phyloP scores from a whole-genome alignment of 2,113 vertebrate genomes.

The Phodopus roborovskii region DNA sequence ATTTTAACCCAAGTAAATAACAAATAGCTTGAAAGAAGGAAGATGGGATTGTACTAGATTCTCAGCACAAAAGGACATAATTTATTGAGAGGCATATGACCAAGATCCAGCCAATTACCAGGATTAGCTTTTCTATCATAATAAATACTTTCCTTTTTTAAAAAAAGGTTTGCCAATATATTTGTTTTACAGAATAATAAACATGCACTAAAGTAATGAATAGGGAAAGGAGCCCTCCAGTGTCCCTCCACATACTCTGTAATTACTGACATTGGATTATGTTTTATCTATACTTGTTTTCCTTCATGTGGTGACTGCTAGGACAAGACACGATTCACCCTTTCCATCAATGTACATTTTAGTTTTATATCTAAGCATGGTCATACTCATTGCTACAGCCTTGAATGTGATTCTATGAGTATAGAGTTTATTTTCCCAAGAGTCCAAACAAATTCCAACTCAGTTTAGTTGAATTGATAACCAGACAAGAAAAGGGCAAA shows the following conservation, averaged over 20 bases:
- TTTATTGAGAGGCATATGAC: neutral
- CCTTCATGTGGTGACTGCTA: neutral
- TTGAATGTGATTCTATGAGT: neutral
- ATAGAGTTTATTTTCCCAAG: neutral
- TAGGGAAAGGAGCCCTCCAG: neutral
- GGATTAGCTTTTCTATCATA: neutral
- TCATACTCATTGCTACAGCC: neutral
- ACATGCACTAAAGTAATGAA: neutral
- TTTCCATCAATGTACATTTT: neutral
- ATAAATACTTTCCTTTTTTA: neutral
- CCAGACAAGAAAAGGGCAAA: neutral
- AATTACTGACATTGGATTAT: neutral
- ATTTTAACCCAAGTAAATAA: conserved; percentile 61
- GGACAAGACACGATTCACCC: neutral
- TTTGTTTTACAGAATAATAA: neutral
- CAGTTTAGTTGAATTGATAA: neutral
- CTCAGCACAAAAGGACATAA: neutral
- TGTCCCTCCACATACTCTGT: neutral
- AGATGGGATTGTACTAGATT: neutral
- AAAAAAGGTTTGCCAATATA: neutral
- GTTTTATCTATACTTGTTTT: neutral
- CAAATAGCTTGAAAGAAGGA: conserved; percentile 15
- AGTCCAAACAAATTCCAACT: neutral
- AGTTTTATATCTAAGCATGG: neutral
- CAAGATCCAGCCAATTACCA: neutral